Evolutionary conservation across 1,140 invertebrate species (phyloP).

Genomic region (Drosophila carrolli): DNA sequence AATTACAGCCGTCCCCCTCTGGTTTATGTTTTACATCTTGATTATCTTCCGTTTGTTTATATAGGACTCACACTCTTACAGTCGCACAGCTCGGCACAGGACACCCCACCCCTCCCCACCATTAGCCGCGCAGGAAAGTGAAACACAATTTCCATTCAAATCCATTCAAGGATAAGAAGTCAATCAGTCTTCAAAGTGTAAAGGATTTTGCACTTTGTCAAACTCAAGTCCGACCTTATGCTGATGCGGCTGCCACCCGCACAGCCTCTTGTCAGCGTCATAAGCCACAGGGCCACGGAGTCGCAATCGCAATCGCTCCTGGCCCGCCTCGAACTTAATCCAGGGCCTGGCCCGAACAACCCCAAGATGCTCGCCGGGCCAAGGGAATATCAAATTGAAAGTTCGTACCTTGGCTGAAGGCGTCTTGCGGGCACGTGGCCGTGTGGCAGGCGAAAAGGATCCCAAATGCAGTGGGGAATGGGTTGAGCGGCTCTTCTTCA

Average conservation of each 20-base stretch:
- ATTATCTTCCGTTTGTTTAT: constrained; percentile 81
- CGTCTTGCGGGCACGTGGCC: constrained; percentile 68
- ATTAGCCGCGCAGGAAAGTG: constrained; percentile 43
- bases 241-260: constrained; percentile 21
- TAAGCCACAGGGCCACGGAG: constrained; percentile 25
- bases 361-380: constrained; percentile 58
- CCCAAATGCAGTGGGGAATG: constrained; percentile 22
- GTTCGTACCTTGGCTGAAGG: constrained; percentile 47
- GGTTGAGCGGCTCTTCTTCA: constrained; percentile 61
- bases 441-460: constrained; percentile 19
- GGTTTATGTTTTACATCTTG: constrained; percentile 81
- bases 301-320: constrained; percentile 30
- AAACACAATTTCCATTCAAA: constrained; percentile 80
- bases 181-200: constrained; percentile 82
- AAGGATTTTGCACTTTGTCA: constrained; percentile 82
- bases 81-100: background rate
- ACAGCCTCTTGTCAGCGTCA: constrained; percentile 7
- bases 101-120: constrained; percentile 13
- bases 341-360: constrained; percentile 50
- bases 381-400: constrained; percentile 74
- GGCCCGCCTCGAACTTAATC: constrained; percentile 58
- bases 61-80: constrained; percentile 41
- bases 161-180: constrained; percentile 82
- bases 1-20: constrained; percentile 59
- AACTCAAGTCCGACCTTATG: constrained; percentile 58